Percentiles rank a stretch among this genome's conserved stretches.
Conservation (phyloP, 2,113 vertebrate genomes). For the Paedocypris sp. region DNA sequence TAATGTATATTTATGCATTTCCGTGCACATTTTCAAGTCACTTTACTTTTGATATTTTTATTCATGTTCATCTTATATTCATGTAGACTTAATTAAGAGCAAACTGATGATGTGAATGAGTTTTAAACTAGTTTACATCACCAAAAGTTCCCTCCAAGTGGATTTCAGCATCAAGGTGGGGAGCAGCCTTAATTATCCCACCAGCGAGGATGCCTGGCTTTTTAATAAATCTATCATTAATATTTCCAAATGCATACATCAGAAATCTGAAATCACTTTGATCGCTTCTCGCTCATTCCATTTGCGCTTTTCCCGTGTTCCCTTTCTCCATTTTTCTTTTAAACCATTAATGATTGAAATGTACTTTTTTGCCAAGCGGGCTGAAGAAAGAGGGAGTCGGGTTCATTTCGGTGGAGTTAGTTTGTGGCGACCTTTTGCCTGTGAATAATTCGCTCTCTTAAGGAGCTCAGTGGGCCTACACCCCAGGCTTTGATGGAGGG, state of each 20-base stretch:
- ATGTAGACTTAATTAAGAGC: too few species aligned
- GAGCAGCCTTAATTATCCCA: constrained; percentile 48
- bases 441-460: constrained; percentile 65
- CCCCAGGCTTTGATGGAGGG: constrained; percentile 61
- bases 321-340: constrained; percentile 25
- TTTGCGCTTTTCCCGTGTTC: not conserved
- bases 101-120: constrained; percentile 26
- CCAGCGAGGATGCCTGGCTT: constrained; percentile 39
- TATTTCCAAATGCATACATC: constrained; percentile 49
- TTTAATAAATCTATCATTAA: constrained; percentile 52
- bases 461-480: constrained; percentile 55
- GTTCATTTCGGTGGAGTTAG: constrained; percentile 27
- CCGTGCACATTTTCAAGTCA: too few species aligned
- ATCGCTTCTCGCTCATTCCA: constrained; percentile 35
- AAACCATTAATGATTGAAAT: constrained; percentile 53
- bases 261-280: constrained; percentile 52
- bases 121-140: constrained; percentile 32
- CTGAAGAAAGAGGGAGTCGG: constrained; percentile 25
- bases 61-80: too few species aligned
- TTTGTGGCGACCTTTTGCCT: constrained; percentile 44
- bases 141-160: constrained; percentile 40
- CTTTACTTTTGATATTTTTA: too few species aligned
- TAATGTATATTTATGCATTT: too few species aligned
- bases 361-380: constrained; percentile 39
- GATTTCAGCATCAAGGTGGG: constrained; percentile 53